Evolutionary conservation across 2,113 vertebrate genomes (phyloP), one percentile per base, ranked within the genome.

Genomic region (Xenopus laevis): DNA sequence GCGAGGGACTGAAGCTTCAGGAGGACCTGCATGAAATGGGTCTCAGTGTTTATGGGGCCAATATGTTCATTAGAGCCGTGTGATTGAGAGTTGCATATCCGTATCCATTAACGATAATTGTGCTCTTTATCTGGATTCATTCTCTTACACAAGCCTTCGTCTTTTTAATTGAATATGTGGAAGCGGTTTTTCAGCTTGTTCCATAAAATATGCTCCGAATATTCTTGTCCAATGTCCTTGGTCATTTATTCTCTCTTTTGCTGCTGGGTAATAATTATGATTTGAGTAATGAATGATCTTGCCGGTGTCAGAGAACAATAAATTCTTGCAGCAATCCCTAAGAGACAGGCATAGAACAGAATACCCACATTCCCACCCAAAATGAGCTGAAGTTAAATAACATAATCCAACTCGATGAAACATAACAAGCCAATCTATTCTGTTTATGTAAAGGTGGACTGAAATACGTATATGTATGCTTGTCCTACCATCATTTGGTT

Each of bases 11-110:
- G 23, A 74, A 9, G 16, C 46, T 66, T 59, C 23, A 52, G 40
- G 40, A 63, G 50, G 63, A n/a, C 61, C 12, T 45, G 74, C 66
- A 77, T 77, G 74, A 70, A 75, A 63, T 64, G 60, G 62, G 44
- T 75, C n/a, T 64, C 60, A 44, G 30, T 57, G 30, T 27, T 64
- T 70, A 69, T 70, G 67, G 67, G 74, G 67, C 30, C 45, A 69
- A 16, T 15, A 63, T 9, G 17, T 62, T 70, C 63, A 21, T 64
- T 64, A 57, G 68, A 60, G 40, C 33, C 16, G 4, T 40, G 4
- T 63, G 7, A 20, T 65, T 46, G 33, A 13, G 62, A 75, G 12
- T 50, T 61, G 44, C 72, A 58, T 60, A 60, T 60, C 16, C 59
- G 23, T 68, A 52, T 18, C 59, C 66, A 40, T 13, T 53, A 21